Evolutionary conservation across 2,888 invertebrate species (phyloP).

Genomic region (Germaria angustata): DNA sequence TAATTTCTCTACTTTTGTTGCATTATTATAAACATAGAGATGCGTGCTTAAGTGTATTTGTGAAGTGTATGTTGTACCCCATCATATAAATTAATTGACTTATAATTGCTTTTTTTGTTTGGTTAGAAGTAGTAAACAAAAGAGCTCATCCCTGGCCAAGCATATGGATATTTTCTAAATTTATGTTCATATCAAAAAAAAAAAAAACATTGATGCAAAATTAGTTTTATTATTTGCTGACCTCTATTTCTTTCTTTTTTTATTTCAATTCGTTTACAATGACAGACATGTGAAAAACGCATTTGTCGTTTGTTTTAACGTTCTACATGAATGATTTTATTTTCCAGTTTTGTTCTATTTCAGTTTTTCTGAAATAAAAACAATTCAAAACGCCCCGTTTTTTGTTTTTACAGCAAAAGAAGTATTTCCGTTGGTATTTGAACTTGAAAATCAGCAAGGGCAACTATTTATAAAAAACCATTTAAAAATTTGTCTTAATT

Average conservation of each 20-base stretch:
- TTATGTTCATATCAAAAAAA: no score
- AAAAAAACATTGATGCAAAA: no score
- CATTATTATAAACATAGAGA: background rate
- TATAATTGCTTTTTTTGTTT: slow-evolving; percentile 62
- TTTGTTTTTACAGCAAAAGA: slow-evolving; percentile 16
- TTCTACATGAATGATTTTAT: slow-evolving; percentile 56
- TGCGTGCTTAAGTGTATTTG: background rate
- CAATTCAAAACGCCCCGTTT: slow-evolving; percentile 55
- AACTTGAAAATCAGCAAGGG: slow-evolving; percentile 78
- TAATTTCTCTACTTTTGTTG: background rate
- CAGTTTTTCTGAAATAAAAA: slow-evolving; percentile 17
- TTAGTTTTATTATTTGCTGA: slow-evolving; percentile 16
- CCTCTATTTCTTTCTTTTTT: background rate
- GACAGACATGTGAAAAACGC: slow-evolving; percentile 73
- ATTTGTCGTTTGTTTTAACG: slow-evolving; percentile 64
- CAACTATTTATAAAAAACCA: no score
- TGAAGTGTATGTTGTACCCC: slow-evolving; percentile 18
- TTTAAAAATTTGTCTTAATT: background rate
- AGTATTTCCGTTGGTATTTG: slow-evolving; percentile 72
- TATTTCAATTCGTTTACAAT: slow-evolving; percentile 19
- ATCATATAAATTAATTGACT: slow-evolving; percentile 62
- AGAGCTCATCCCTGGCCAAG: slow-evolving; percentile 38
- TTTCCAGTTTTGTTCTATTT: slow-evolving; percentile 23
- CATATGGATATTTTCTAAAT: slow-evolving; percentile 38
- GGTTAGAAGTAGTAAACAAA: background rate